A percentile compares a stretch with the other conserved stretches of the same genome.
Conservation (phyloP, 2,888 invertebrate genomes). For the Tipula helvola region DNA sequence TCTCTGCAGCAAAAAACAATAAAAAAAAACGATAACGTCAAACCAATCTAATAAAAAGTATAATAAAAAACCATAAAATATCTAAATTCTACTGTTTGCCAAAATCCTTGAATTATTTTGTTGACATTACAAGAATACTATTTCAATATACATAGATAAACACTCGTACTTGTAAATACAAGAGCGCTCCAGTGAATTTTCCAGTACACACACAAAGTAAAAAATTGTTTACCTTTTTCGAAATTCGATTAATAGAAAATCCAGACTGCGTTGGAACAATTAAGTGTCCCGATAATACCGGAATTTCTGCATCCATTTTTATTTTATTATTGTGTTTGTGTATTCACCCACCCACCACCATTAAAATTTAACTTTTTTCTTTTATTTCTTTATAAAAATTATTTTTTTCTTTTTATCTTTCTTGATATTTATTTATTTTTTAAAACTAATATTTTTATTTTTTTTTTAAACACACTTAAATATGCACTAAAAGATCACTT, state of each 20-base stretch:
- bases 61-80: neutral
- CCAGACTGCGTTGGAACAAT: conserved; percentile 49
- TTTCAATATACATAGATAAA: neutral
- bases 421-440: neutral
- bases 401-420: neutral
- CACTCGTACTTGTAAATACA: neutral
- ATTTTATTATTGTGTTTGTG: conserved; percentile 4
- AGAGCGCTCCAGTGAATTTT: neutral
- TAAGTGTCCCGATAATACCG: conserved; percentile 62
- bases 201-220: conserved; percentile 16
- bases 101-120: neutral
- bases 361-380: neutral
- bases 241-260: conserved; percentile 61
- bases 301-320: conserved; percentile 60
- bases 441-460: neutral
- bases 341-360: conserved; percentile 9
- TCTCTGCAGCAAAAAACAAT: neutral
- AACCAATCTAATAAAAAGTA: neutral
- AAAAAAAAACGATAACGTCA: neutral
- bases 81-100: neutral
- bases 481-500: neutral
- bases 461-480: neutral
- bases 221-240: conserved; percentile 47
- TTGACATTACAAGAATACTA: neutral
- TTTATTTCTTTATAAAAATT: neutral